Conservation (phyloP, 2,113 vertebrate species). For the Prietella phreatophila region DNA sequence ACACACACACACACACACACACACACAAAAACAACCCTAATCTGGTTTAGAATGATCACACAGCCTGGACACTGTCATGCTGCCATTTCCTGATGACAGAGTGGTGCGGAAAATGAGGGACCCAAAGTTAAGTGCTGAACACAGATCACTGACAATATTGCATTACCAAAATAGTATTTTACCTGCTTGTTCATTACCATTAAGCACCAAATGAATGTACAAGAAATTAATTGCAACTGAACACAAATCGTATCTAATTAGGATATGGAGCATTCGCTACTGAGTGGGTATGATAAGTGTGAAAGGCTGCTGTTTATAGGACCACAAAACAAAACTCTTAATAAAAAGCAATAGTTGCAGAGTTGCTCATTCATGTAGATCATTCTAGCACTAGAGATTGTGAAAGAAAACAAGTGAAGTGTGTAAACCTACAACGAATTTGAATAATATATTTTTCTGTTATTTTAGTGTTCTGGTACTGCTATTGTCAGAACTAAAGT, state of each 20-base stretch:
- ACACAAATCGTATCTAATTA: background rate
- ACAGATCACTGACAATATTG: background rate
- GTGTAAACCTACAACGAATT: background rate
- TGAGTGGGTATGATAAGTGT: background rate
- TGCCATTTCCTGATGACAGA: background rate
- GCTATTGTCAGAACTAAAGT: background rate
- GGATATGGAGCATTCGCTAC: background rate
- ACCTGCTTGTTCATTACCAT: background rate
- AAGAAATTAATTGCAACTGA: background rate
- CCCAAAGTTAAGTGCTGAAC: background rate
- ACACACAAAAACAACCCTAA: background rate
- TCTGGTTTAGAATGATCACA: constrained; percentile 27
- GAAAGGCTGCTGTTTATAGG: background rate
- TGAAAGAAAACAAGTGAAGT: background rate
- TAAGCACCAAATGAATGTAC: background rate
- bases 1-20: background rate
- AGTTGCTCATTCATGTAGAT: background rate
- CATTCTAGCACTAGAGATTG: background rate
- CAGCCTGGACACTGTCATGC: background rate
- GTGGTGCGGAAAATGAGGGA: background rate
- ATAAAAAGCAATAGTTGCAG: background rate
- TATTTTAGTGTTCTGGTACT: background rate
- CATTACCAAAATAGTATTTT: background rate
- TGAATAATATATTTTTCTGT: background rate
- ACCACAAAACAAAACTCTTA: background rate